Evolutionary conservation across 1,140 invertebrate genomes (phyloP).

Genomic region (Drosophila busckii): DNA sequence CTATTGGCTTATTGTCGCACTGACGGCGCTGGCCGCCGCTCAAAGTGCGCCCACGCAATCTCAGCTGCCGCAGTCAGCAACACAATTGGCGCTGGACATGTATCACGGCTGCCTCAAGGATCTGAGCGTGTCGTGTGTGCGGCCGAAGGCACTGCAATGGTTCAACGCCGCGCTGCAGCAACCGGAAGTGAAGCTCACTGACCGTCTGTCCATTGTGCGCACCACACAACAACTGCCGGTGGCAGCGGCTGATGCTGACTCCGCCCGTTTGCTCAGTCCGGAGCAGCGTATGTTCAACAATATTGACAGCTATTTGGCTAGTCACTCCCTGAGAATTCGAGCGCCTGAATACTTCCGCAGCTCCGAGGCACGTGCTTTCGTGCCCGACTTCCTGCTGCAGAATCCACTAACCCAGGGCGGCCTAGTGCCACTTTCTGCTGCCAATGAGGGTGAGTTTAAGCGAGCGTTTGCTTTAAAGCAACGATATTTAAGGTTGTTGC

Average conservation of each 20-base stretch:
- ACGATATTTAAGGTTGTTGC: not conserved
- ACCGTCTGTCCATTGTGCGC: constrained; percentile 85
- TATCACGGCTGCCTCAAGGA: constrained; percentile 83
- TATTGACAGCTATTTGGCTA: constrained; percentile 83
- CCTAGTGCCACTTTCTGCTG: constrained; percentile 83
- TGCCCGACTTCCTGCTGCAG: constrained; percentile 84
- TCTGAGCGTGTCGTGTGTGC: constrained; percentile 84
- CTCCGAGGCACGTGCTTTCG: constrained; percentile 81
- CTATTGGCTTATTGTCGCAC: constrained; percentile 43
- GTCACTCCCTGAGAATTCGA: constrained; percentile 83
- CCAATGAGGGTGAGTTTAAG: constrained; percentile 81
- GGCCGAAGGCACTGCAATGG: constrained; percentile 87
- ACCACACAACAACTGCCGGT: constrained; percentile 77
- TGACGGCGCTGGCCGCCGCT: constrained; percentile 39
- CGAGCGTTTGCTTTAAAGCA: not conserved
- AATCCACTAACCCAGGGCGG: constrained; percentile 83
- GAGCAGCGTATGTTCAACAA: constrained; percentile 81
- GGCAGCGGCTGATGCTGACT: constrained; percentile 5
- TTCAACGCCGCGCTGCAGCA: constrained; percentile 83
- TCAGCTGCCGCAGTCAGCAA: constrained; percentile 78
- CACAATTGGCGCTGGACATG: constrained; percentile 82
- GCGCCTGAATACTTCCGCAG: constrained; percentile 82
- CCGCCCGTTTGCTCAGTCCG: constrained; percentile 21
- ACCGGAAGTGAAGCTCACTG: constrained; percentile 85
- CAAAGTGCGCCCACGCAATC: constrained; percentile 35